A percentile compares a stretch with the other conserved stretches of the same genome.
phyloP scores from a whole-genome alignment of 2,113 vertebrate species.

The Peucedramus taeniatus region DNA sequence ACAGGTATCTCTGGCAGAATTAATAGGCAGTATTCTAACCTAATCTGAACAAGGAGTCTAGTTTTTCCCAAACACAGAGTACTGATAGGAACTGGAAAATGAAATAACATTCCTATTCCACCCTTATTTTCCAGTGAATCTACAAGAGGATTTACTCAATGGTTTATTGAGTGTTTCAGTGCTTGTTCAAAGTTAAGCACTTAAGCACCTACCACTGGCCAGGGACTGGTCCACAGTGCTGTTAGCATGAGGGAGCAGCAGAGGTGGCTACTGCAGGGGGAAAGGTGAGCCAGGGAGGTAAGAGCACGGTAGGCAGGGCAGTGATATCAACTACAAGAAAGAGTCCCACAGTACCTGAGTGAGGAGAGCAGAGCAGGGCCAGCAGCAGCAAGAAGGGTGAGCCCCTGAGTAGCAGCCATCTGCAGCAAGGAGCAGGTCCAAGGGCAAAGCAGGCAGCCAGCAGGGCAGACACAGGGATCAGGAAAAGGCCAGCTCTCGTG shows the following conservation, averaged over 20 bases:
- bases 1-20: background rate
- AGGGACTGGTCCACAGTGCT: background rate
- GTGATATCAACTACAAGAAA: background rate
- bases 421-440: background rate
- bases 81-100: background rate
- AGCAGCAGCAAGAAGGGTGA: background rate
- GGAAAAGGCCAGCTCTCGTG: background rate
- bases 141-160: background rate
- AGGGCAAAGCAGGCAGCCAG: background rate
- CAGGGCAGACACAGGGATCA: background rate
- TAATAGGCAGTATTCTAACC: background rate
- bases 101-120: background rate
- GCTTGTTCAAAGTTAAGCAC: background rate
- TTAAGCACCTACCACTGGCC: background rate
- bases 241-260: background rate
- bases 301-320: background rate
- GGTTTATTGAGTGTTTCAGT: background rate
- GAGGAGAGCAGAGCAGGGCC: background rate
- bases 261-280: background rate
- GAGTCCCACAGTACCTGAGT: background rate
- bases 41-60: background rate
- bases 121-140: background rate
- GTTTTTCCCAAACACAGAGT: background rate
- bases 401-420: rapidly evolving
- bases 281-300: background rate